Evolutionary conservation across 1,140 invertebrate genomes (phyloP).

Genomic region (Fopius arisanus): DNA sequence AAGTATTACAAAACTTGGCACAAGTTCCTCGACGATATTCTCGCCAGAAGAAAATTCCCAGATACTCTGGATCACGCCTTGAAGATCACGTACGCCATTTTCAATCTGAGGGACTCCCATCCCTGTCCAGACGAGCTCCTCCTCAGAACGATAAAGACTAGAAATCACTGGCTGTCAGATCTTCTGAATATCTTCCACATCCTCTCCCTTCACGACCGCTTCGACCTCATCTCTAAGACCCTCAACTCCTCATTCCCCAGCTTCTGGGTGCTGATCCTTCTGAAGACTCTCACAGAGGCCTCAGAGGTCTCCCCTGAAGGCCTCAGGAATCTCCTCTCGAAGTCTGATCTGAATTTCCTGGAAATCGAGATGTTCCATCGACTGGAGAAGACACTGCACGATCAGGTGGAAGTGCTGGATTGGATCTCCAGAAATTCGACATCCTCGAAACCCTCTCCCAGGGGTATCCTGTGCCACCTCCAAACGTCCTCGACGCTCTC

Average conservation of each 20-base stretch:
- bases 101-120: slow-evolving; percentile 30
- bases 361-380: slow-evolving; percentile 38
- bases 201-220: slow-evolving; percentile 39
- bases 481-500: slow-evolving; percentile 42
- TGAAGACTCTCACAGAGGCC: slow-evolving; percentile 43
- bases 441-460: slow-evolving; percentile 38
- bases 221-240: slow-evolving; percentile 41
- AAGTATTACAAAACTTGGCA: slow-evolving; percentile 50
- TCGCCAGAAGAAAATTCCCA: slow-evolving; percentile 30
- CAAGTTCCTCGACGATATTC: slow-evolving; percentile 41
- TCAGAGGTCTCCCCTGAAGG: slow-evolving; percentile 36
- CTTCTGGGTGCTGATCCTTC: slow-evolving; percentile 47
- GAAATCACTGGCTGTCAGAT: slow-evolving; percentile 51
- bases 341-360: slow-evolving; percentile 36
- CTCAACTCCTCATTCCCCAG: slow-evolving; percentile 40
- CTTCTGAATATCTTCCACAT: slow-evolving; percentile 51
- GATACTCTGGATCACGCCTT: slow-evolving; percentile 35
- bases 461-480: slow-evolving; percentile 40
- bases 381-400: slow-evolving; percentile 37
- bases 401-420: slow-evolving; percentile 41
- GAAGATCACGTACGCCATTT: slow-evolving; percentile 46
- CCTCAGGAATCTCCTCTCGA: slow-evolving; percentile 45
- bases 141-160: slow-evolving; percentile 40
- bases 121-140: slow-evolving; percentile 45
- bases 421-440: slow-evolving; percentile 45